Percentiles rank a stretch among this genome's conserved stretches.
Evolutionary conservation across 2,113 vertebrate genomes (phyloP).

Genomic region (Fukomys damarensis): DNA sequence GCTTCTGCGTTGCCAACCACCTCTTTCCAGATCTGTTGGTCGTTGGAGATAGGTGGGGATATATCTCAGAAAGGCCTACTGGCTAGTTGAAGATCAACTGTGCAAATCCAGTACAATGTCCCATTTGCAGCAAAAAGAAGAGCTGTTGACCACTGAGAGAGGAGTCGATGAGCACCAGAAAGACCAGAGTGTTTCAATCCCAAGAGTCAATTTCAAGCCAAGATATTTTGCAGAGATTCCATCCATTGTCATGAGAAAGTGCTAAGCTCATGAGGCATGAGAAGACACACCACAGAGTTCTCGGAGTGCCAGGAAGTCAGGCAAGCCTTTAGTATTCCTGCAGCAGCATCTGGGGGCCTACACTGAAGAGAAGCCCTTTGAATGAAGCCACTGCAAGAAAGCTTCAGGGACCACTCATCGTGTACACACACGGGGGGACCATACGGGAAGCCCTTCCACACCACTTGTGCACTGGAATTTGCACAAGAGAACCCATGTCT

Average conservation of each 20-base stretch:
- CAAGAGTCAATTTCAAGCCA: conserved; percentile 7
- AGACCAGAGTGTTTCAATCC: not conserved
- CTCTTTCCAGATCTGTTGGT: not conserved
- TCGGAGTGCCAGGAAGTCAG: conserved; percentile 62
- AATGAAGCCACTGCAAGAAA: conserved; percentile 71
- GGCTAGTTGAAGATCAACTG: not conserved
- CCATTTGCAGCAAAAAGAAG: conserved; percentile 45
- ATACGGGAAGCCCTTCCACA: conserved; percentile 79
- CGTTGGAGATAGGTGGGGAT: not conserved
- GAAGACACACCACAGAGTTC: conserved; percentile 51
- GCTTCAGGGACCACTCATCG: conserved; percentile 74
- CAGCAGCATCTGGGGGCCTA: conserved; percentile 58
- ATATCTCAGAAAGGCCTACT: not conserved
- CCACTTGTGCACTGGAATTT: conserved; percentile 69
- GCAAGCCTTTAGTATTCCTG: conserved; percentile 69
- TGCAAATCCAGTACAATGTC: not conserved
- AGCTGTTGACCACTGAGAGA: not conserved
- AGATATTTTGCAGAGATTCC: not conserved
- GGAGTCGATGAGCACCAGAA: not conserved
- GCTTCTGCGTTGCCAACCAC: not conserved
- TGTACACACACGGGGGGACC: conserved; percentile 77
- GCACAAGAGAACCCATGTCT: conserved; percentile 71
- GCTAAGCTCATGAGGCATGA: conserved; percentile 46
- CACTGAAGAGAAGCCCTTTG: conserved; percentile 70
- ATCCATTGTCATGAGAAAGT: not conserved